phyloP scores from a whole-genome alignment of 2,888 invertebrate genomes.

The Phania funesta region DNA sequence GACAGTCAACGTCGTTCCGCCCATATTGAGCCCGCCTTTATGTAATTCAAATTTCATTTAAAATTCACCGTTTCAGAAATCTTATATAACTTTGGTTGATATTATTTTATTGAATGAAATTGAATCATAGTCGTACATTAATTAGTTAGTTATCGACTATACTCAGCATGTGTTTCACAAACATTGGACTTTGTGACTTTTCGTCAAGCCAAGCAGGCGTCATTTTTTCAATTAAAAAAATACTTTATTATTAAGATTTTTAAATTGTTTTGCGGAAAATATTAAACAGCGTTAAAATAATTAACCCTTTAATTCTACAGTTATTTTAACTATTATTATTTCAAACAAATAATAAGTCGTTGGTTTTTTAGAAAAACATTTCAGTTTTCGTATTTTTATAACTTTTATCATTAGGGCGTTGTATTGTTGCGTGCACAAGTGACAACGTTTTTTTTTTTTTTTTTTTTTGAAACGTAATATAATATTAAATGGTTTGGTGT shows the following conservation, averaged over 20 bases:
- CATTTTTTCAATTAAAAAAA: background rate
- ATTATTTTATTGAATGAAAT: constrained; percentile 1
- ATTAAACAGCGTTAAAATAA: background rate
- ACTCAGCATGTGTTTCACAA: background rate
- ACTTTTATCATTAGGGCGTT: too few species aligned
- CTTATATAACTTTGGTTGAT: background rate
- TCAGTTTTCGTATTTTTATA: too few species aligned
- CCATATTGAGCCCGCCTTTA: too few species aligned
- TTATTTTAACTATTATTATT: background rate
- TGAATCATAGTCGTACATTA: background rate
- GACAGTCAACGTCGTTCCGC: too few species aligned
- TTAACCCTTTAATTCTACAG: constrained; percentile 21
- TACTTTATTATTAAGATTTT: background rate
- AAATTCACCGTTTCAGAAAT: background rate
- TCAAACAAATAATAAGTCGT: background rate
- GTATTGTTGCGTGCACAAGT: too few species aligned
- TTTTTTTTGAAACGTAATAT: too few species aligned
- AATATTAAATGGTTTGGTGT: too few species aligned
- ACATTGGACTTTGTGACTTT: constrained; percentile 1
- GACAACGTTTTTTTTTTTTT: too few species aligned
- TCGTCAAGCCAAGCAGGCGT: background rate
- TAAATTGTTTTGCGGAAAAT: constrained; percentile 10
- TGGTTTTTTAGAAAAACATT: too few species aligned
- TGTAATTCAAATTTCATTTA: background rate
- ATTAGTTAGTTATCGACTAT: background rate